Percentiles rank a stretch among this genome's conserved stretches.
Evolutionary conservation across 2,797 vertebrate species (phyloP).

Genomic region (Xiphorhynchus erythropygius): DNA sequence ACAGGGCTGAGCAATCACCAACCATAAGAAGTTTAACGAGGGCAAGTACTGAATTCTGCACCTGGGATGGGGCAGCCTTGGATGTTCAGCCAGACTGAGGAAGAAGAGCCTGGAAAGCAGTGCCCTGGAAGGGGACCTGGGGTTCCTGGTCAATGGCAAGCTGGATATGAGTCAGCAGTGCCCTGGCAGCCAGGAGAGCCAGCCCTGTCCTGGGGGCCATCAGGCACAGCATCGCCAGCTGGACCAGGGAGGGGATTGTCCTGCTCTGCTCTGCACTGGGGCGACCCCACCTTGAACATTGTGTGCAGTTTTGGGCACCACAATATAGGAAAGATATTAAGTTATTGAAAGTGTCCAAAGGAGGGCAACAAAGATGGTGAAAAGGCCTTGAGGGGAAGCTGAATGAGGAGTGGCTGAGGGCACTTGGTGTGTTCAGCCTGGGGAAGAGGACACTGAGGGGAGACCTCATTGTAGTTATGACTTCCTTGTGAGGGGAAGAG

Average conservation of each 20-base stretch:
- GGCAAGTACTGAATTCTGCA: background rate
- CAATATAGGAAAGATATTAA: background rate
- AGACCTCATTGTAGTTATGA: background rate
- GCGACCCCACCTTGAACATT: fast-evolving
- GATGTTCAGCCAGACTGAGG: background rate
- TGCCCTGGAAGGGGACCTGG: background rate
- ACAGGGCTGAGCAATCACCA: background rate
- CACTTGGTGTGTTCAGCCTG: background rate
- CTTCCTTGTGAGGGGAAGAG: fast-evolving
- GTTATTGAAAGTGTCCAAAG: background rate
- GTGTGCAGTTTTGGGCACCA: background rate
- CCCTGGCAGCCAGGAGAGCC: background rate
- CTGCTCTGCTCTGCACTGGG: fast-evolving
- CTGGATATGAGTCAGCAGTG: background rate
- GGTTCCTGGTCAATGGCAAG: background rate
- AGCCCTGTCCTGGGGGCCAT: background rate
- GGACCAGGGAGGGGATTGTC: background rate
- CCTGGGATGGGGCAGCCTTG: background rate
- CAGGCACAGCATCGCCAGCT: fast-evolving
- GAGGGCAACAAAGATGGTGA: background rate
- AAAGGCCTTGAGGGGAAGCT: background rate
- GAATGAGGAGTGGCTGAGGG: fast-evolving
- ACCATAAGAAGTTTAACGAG: background rate
- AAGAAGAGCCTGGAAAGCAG: background rate
- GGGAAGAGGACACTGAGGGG: background rate